Conservation (phyloP, 1,140 invertebrate species). For the Anagrus nilaparvatae region DNA sequence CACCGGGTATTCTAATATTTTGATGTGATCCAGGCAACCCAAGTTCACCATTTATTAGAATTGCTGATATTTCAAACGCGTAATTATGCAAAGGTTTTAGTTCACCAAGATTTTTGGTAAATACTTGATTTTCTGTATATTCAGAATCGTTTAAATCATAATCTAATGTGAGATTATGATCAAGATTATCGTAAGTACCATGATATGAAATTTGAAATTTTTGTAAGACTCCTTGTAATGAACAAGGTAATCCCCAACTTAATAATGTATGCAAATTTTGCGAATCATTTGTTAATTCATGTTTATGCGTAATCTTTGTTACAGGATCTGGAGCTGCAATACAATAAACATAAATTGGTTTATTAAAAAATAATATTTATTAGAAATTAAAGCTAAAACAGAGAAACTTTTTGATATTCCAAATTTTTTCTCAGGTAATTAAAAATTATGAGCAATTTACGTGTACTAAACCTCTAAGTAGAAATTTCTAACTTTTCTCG, state of each 20-base stretch:
- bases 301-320: conserved; percentile 20
- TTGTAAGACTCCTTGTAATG: conserved; percentile 23
- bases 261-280: conserved; percentile 25
- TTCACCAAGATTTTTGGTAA: conserved; percentile 19
- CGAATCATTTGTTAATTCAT: conserved; percentile 15
- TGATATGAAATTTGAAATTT: conserved; percentile 21
- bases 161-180: conserved; percentile 10
- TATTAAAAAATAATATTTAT: no score
- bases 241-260: conserved; percentile 28
- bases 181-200: conserved; percentile 19
- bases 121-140: conserved; percentile 17
- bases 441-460: no score
- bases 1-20: conserved; percentile 26
- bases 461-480: no score
- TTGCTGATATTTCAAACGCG: conserved; percentile 22
- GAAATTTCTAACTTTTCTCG: no score
- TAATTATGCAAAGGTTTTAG: conserved; percentile 29
- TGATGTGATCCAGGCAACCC: conserved; percentile 14
- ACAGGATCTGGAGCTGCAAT: conserved; percentile 25
- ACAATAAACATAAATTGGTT: conserved; percentile 1
- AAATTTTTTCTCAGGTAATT: no score
- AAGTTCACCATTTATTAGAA: conserved; percentile 15
- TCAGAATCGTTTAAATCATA: conserved; percentile 6
- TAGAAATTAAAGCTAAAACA: no score
- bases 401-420: no score